Evolutionary conservation across 2,797 vertebrate species (phyloP).

Genomic region (Argyrosomus regius): DNA sequence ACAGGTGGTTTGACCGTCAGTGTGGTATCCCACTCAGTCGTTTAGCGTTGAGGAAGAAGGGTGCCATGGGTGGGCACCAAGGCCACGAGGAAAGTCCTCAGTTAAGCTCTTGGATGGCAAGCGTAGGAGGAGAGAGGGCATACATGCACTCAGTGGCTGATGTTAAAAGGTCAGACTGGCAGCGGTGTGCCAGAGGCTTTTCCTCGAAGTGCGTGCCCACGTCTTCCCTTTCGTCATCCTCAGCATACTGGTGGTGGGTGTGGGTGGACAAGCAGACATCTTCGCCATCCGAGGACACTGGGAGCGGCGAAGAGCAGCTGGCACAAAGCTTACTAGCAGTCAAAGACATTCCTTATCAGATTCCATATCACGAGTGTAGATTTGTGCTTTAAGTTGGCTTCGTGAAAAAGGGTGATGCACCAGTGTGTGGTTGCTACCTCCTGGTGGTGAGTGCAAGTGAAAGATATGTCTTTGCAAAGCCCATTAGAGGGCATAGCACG

Average conservation of each 20-base stretch:
- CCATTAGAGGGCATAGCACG: fast-evolving
- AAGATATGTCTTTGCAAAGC: neutral
- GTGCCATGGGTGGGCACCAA: neutral
- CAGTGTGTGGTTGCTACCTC: neutral
- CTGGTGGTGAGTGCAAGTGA: neutral
- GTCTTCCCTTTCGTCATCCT: too few relatives aligned
- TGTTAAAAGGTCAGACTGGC: too few relatives aligned
- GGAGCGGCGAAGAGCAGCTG: neutral
- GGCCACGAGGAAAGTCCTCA: neutral
- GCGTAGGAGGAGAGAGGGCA: neutral
- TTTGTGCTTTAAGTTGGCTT: neutral
- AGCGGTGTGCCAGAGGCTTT: neutral
- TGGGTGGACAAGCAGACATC: too few relatives aligned
- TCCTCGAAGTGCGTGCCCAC: neutral
- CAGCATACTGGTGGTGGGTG: too few relatives aligned
- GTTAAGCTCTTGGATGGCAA: neutral
- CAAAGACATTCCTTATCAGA: neutral
- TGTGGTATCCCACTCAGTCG: neutral
- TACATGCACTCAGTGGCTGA: neutral
- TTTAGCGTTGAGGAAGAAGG: neutral
- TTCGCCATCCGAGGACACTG: neutral
- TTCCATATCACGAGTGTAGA: neutral
- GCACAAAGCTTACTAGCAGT: neutral
- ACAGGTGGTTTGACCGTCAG: neutral
- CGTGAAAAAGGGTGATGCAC: neutral